Evolutionary conservation across 2,797 vertebrate species (phyloP), one percentile per base, ranked within the genome.

Genomic region (Jordanella pulchra): DNA sequence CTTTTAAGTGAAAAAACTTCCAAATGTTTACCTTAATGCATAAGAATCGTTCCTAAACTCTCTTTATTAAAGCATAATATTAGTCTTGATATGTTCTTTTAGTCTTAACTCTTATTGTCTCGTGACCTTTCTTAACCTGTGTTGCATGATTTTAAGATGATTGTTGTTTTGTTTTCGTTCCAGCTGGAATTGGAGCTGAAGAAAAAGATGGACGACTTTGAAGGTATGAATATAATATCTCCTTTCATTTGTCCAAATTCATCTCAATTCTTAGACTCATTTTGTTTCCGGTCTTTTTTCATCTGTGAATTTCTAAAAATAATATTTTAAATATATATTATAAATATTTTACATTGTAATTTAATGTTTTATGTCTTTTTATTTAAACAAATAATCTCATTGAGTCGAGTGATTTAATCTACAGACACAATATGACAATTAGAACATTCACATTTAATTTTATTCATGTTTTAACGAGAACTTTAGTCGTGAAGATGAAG

Each of bases 121-220:
- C 23, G 35, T 60, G 27, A 55, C 60, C n/a, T n/a, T 50, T n/a
- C 51, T 75, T 65, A 35, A 42, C 44, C 65, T 55, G 69, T 10
- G 12, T 45, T 55, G 32, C 18, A n/a, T n/a, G n/a, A n/a, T n/a
- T n/a, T n/a, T n/a, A n/a, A n/a, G n/a, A 56, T 67, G 10, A 47
- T 60, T 27, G 45, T 53, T 80, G 14, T 84, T 14, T 56, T 13
- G 71, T 66, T 88, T 13, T 77, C 23, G 83, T 82, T 92, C 17
- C 78, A 99, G 97, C 93, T 99, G 71, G 96, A 98, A 82, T 91
- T 95, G 2, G 96, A 96, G 6, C 90, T 99, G 87, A 94, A 94
- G 54, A 96, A 96, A 79, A 96, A 95, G 71, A 94, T 99, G 72
- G 95, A 95, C 39, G 95, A 96, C 21, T 94, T 98, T 2, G 95